Base-by-base conservation (phyloP, 2,888 invertebrate species). In the Fabriciana adippe region DNA sequence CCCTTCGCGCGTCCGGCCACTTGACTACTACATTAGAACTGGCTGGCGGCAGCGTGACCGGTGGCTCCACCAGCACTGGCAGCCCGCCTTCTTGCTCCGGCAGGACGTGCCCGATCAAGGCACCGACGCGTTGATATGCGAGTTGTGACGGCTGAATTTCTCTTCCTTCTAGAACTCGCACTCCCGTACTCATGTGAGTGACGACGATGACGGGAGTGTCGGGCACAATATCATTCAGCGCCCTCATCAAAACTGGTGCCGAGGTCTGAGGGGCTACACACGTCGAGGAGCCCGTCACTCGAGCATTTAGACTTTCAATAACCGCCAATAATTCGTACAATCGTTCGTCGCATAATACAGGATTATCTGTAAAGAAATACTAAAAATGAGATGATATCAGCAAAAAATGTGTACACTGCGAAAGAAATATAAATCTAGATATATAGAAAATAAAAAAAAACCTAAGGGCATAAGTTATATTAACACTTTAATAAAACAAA, bases 291-390 rank as follows among this genome's bases (percentile, higher is more conserved):
- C 96, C 96, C 71, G 94, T 95, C 61, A 97, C 93, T 69, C 95
- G 94, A 2, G 96, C 95, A 79, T 96, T 95, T 80, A 96, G 93
- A 47, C 93, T 94, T 80, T 95, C 95, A 89, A 97, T 93, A 66
- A 94, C 93, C 0, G 95, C 94, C 74, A 94, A 94, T 73, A 96
- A 90, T 84, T 96, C 96, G 73, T 94, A 95, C 67, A 96, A 86
- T 13, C 94, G 94, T 66, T 95, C 95, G 81, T 96, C 96, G 83
- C 97, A 97, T 73, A 96, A 88, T 68, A 97, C 95, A 61, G 97
- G 97, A 88, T 97, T 97, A 82, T 96, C 97, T 97, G 93, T 66
- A 74, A 76, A 77, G 73, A 75, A 77, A 55, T 68, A 62, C 61
- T 61, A 41, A 50, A 59, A 68, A 31, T 65, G 15, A 65, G 41